Evolutionary conservation across 2,113 vertebrate genomes (phyloP).

Genomic region (Rhabdomys dilectus): DNA sequence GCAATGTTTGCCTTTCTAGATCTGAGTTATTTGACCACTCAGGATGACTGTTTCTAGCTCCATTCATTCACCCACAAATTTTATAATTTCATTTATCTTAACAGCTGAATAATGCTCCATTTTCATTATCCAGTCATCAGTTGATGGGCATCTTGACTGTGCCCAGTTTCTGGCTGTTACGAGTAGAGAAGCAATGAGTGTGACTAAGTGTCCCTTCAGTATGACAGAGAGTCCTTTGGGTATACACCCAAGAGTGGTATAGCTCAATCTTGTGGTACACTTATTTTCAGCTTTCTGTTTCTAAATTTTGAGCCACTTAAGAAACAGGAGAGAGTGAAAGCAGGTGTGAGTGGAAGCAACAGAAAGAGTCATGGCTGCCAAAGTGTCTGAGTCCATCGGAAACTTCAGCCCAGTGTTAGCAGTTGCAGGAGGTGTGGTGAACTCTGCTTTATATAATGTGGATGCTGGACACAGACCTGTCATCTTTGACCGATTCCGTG

Average conservation of each 20-base stretch:
- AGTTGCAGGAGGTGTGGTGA: too few relatives aligned
- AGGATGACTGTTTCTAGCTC: not conserved
- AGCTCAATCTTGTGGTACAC: not conserved
- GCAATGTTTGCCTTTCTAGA: not conserved
- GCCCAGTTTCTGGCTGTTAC: not conserved
- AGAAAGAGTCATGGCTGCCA: too few relatives aligned
- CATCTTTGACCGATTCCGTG: too few relatives aligned
- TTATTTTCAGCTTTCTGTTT: not conserved
- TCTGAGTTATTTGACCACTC: not conserved
- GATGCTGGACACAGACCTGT: too few relatives aligned
- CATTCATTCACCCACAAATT: not conserved
- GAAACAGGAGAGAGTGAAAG: constrained; percentile 4
- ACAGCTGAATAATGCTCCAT: not conserved
- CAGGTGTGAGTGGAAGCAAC: too few relatives aligned
- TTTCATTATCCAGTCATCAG: not conserved
- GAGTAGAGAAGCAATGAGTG: not conserved
- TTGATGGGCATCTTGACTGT: not conserved
- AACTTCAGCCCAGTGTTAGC: too few relatives aligned
- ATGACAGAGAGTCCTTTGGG: not conserved
- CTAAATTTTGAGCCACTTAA: not conserved
- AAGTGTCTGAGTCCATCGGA: too few relatives aligned
- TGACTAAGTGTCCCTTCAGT: not conserved
- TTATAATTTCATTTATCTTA: not conserved
- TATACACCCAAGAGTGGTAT: not conserved
- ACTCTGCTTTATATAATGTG: too few relatives aligned